Evolutionary conservation across 2,113 vertebrate species (phyloP).

Genomic region (Balaeniceps rex): DNA sequence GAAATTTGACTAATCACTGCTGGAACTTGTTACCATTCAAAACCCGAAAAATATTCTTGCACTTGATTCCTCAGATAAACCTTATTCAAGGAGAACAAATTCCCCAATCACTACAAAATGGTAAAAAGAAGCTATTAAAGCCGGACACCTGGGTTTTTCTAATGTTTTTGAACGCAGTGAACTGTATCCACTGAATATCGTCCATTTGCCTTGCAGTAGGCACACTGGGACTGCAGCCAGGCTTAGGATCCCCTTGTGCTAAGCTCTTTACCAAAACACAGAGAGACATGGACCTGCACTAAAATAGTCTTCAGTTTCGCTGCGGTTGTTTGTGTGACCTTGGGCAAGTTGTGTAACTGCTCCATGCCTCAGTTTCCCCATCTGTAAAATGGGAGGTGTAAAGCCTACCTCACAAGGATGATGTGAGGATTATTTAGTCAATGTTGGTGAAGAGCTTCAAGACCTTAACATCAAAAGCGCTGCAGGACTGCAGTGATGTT

Average conservation of each 20-base stretch:
- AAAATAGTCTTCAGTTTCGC: neutral
- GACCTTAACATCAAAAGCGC: neutral
- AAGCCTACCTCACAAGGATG: neutral
- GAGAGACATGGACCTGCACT: neutral
- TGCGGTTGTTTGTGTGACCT: neutral
- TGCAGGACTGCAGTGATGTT: neutral
- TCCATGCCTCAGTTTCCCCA: neutral
- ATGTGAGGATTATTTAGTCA: neutral
- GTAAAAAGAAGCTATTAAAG: neutral
- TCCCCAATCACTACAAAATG: neutral
- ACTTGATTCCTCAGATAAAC: neutral
- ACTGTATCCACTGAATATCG: neutral
- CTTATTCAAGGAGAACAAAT: neutral
- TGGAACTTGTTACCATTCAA: neutral
- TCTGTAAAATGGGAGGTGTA: neutral
- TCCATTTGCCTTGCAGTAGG: neutral
- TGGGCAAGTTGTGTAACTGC: neutral
- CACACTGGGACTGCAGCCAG: neutral
- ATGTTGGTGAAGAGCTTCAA: neutral
- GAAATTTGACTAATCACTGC: constrained; percentile 21
- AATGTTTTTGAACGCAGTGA: neutral
- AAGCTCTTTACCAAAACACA: neutral
- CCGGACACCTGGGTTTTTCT: neutral
- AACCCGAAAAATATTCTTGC: neutral
- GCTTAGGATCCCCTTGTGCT: neutral